phyloP scores from a whole-genome alignment of 2,797 vertebrate species.

The Balearica regulorum region DNA sequence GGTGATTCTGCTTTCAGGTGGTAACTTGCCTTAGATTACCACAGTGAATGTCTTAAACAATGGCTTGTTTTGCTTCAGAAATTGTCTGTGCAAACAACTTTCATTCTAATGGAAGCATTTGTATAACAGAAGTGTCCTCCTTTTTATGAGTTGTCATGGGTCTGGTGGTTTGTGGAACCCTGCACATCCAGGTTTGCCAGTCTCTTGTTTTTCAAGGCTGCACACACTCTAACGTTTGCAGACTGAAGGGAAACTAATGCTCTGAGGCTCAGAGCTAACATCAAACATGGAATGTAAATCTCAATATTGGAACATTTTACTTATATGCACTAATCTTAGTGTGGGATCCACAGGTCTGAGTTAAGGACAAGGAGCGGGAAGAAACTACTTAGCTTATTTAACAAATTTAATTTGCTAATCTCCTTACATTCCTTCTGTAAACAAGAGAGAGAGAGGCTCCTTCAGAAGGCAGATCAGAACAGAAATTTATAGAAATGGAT shows the following conservation, averaged over 20 bases:
- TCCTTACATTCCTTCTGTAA: neutral
- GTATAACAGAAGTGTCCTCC: neutral
- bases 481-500: neutral
- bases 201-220: neutral
- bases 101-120: neutral
- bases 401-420: neutral
- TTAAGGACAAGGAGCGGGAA: neutral
- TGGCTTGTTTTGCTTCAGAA: neutral
- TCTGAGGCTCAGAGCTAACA: neutral
- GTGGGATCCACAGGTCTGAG: neutral
- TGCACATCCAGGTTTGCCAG: neutral
- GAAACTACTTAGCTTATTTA: neutral
- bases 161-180: neutral
- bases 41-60: neutral
- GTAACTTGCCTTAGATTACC: neutral
- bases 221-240: neutral
- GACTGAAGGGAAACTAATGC: neutral
- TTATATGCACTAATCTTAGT: neutral
- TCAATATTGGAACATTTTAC: neutral
- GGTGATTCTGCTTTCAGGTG: neutral
- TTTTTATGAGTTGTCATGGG: neutral
- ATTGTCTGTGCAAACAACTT: neutral
- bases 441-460: neutral
- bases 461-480: neutral
- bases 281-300: neutral